Conservation (phyloP, 2,888 invertebrate genomes). For the Mystacides longicornis region DNA sequence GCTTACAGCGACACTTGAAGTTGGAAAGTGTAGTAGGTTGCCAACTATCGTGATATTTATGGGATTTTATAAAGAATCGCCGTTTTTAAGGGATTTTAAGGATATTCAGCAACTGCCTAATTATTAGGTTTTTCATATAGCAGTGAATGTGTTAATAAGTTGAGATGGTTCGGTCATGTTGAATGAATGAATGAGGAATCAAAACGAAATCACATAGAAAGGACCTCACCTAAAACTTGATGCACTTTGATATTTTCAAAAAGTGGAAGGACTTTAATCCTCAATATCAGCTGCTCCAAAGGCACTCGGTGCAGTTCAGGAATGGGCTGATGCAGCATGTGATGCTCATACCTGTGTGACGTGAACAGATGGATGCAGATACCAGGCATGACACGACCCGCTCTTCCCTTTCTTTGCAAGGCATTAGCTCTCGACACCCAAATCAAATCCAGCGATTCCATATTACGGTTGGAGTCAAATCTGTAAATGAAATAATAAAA, state of each 20-base stretch:
- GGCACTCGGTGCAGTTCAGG: constrained; percentile 89
- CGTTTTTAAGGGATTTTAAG: no score
- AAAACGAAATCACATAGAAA: no score
- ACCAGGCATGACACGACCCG: constrained; percentile 85
- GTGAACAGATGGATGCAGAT: constrained; percentile 84
- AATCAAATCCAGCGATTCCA: constrained; percentile 78
- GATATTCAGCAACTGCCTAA: no score
- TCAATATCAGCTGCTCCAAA: constrained; percentile 70
- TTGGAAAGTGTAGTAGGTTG: no score
- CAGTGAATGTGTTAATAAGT: no score
- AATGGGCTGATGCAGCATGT: constrained; percentile 65
- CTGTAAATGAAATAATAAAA: constrained; percentile 40
- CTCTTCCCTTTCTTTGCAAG: constrained; percentile 80
- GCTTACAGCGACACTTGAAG: no score
- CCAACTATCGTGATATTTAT: no score
- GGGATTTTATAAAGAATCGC: no score
- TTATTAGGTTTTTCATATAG: no score
- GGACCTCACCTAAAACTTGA: constrained; percentile 50
- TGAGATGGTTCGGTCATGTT: no score
- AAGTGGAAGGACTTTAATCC: constrained; percentile 62
- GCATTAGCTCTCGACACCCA: constrained; percentile 92
- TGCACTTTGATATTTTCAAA: constrained; percentile 45
- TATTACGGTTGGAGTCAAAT: constrained; percentile 75
- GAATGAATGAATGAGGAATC: no score
- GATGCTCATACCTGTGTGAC: constrained; percentile 56